These are phyloP conservation scores for Neocloeon triangulifer DNA, from an alignment of 1,140 invertebrate genomes.

Conservation along the genomic window DNA sequence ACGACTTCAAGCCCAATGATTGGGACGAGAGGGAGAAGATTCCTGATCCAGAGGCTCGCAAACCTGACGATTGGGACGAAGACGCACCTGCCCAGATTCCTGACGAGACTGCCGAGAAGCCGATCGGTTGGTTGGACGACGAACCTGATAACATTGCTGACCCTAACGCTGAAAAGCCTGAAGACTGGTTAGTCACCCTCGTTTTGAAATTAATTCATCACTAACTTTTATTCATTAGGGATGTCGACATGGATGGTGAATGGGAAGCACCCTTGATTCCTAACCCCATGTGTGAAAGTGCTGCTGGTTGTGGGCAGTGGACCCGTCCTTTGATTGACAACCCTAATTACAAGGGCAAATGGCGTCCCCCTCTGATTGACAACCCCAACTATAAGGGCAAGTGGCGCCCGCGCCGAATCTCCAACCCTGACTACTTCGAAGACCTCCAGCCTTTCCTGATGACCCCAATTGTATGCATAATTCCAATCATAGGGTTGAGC, in stretches of 20 bases:
- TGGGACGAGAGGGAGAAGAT: slow-evolving; percentile 98
- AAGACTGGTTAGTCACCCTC: slow-evolving; percentile 56
- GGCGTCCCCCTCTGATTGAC: slow-evolving; percentile 70
- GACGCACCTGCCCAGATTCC: slow-evolving; percentile 72
- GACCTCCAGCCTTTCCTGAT: slow-evolving; percentile 80
- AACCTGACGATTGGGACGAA: slow-evolving; percentile 92
- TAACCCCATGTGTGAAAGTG: slow-evolving; percentile 71
- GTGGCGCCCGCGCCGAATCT: slow-evolving; percentile 69
- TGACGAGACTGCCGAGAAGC: slow-evolving; percentile 71
- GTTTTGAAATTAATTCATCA: too few species aligned
- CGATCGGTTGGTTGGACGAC: slow-evolving; percentile 84
- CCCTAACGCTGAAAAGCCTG: slow-evolving; percentile 64
- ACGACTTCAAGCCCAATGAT: slow-evolving; percentile 71
- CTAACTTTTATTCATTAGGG: slow-evolving; percentile 25
- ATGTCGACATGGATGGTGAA: slow-evolving; percentile 93
- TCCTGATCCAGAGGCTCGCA: slow-evolving; percentile 60
- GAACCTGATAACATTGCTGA: slow-evolving; percentile 77
- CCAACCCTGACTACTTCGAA: slow-evolving; percentile 83
- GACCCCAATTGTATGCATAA: slow-evolving; percentile 66
- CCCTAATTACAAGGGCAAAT: slow-evolving; percentile 79
- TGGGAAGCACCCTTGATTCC: slow-evolving; percentile 89
- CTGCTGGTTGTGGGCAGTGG: slow-evolving; percentile 82
- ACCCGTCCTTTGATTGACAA: slow-evolving; percentile 67
- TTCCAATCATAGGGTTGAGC: slow-evolving; percentile 1
- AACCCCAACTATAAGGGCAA: slow-evolving; percentile 92